Percentiles rank a stretch among this genome's conserved stretches.
Evolutionary conservation across 2,888 invertebrate genomes (phyloP).

Genomic region (Megastigmus dorsalis): DNA sequence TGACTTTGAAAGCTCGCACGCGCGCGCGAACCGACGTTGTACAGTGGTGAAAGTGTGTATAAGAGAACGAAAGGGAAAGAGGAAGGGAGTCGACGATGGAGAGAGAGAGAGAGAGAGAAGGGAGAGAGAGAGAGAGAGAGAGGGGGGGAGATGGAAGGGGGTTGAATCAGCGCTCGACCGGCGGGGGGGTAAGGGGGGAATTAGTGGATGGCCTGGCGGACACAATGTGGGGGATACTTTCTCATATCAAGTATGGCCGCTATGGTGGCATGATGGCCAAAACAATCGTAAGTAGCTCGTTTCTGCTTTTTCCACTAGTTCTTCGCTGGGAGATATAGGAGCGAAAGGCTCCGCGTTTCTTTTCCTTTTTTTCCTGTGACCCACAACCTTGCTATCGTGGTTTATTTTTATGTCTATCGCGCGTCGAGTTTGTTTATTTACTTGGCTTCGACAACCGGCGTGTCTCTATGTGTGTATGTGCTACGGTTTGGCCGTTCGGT

Average conservation of each 20-base stretch:
- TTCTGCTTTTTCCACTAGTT: conserved; percentile 9
- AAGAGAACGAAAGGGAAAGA: not conserved
- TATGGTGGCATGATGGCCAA: conserved; percentile 74
- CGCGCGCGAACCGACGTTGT: too few species aligned
- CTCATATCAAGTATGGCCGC: conserved; percentile 75
- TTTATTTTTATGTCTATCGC: too few species aligned
- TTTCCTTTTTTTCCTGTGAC: too few species aligned
- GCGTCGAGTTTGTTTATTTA: too few species aligned
- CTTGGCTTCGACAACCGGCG: too few species aligned
- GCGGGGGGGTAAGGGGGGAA: conserved; percentile 71
- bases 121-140: conserved; percentile 21
- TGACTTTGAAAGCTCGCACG: conserved; percentile 66
- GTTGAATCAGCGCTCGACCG: conserved; percentile 70
- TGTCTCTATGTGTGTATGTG: too few species aligned
- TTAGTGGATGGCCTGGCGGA: conserved; percentile 72
- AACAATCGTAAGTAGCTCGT: conserved; percentile 72
- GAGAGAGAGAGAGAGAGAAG: not conserved
- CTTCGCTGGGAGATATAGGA: too few species aligned
- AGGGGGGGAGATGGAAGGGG: conserved; percentile 63
- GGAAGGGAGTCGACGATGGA: conserved; percentile 6
- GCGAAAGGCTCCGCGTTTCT: too few species aligned
- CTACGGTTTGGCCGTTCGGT: too few species aligned
- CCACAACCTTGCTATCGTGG: too few species aligned
- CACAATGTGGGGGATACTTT: conserved; percentile 73
- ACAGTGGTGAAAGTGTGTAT: conserved; percentile 13